Evolutionary conservation across 2,113 vertebrate genomes (phyloP), one percentile per base, ranked within the genome.

Genomic region (Tragelaphus strepsiceros): DNA sequence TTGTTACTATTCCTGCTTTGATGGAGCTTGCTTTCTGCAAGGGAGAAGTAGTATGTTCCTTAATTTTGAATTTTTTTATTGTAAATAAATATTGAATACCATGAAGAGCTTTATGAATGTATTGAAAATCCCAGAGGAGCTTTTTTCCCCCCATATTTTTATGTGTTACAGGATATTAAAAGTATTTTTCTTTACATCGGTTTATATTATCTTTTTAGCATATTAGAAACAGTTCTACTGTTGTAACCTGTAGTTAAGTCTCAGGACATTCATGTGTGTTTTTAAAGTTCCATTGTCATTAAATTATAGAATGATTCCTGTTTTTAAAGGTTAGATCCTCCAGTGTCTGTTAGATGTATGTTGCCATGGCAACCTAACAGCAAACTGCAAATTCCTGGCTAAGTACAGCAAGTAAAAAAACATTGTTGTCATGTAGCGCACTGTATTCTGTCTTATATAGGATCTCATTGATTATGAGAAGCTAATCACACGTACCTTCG

Each of bases 351-450:
- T 89, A 88, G 82, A 61, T 96, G 59, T 61, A 56, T 14, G 93
- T 98, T 98, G 30, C 78, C 91, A 59, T 97, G 96, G 96, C 80
- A 98, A 91, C 96, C 35, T 80, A 82, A 74, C 49, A 95, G 88
- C 92, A 96, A 64, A 91, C n/a, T 92, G 77, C 81, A 94, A 94
- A 97, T 95, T 92, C 46, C 54, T 84, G 21, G 64, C 81, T 77
- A 35, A 90, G 24, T 22, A 59, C 54, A 78, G 64, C 80, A 94
- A 87, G 92, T 95, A 78, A 93, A 96, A 78, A 91, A 96, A 21
- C 39, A 59, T 62, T 2, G 0, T 95, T 19, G 35, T 93, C 22
- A 24, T 22, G 19, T 64, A 56, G 51, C 24, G 1, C 58, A 17
- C 8, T 91, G 10, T 59, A 56, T 96, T 81, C 64, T 78, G 13